phyloP scores from a whole-genome alignment of 2,113 vertebrate species.

The Pseudois nayaur region DNA sequence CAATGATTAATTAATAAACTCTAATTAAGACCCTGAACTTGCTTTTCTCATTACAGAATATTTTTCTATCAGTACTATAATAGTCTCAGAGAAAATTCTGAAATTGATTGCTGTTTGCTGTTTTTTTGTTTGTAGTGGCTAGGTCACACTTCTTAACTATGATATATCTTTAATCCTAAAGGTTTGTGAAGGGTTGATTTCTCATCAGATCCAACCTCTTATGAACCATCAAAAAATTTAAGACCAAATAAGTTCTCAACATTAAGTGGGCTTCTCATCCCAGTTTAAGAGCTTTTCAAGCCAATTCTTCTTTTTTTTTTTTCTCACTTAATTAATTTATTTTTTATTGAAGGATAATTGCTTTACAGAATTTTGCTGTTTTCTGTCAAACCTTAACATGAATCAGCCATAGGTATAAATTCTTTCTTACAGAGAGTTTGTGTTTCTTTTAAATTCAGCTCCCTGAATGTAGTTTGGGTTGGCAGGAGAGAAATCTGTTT shows the following conservation, averaged over 20 bases:
- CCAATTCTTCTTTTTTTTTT: background rate
- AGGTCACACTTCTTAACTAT: background rate
- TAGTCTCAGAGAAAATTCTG: background rate
- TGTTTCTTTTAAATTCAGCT: background rate
- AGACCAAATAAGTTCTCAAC: background rate
- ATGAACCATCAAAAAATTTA: background rate
- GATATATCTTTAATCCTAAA: background rate
- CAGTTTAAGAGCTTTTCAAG: background rate
- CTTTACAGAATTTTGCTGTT: background rate
- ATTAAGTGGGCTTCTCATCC: fast-evolving
- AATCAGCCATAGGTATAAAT: background rate
- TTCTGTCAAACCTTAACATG: background rate
- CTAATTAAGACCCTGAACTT: background rate
- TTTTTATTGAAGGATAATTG: background rate
- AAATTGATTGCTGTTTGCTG: background rate
- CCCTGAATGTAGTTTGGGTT: background rate
- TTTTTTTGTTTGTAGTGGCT: background rate
- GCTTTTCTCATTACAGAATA: background rate
- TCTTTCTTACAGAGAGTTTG: background rate
- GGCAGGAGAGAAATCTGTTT: background rate
- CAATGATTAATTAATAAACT: background rate
- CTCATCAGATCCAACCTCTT: background rate
- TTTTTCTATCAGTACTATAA: background rate
- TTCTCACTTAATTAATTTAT: background rate
- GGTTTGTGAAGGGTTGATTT: background rate